A percentile compares a stretch with the other conserved stretches of the same genome.
Conservation (phyloP, 2,113 vertebrate genomes). For the Chascanopsetta lugubris region DNA sequence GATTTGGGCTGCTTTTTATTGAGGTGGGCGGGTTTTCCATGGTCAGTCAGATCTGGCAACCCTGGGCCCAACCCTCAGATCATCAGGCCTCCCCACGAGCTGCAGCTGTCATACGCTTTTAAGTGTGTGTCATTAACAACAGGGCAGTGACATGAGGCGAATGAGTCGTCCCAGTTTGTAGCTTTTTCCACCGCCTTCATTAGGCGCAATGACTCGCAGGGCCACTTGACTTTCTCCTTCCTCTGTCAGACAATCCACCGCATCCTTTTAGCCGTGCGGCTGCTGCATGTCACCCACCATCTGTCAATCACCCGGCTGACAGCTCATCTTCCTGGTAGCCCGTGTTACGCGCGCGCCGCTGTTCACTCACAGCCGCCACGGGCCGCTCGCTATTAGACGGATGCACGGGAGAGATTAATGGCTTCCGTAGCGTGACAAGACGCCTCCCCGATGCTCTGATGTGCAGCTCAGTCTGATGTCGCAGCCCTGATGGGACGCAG, state of each 20-base stretch:
- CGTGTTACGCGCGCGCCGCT: conserved; percentile 46
- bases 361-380: conserved; percentile 24
- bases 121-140: conserved; percentile 74
- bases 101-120: conserved; percentile 61
- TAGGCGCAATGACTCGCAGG: conserved; percentile 24
- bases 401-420: conserved; percentile 51
- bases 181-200: conserved; percentile 64
- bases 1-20: too few species aligned
- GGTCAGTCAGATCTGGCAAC: too few species aligned
- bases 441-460: conserved; percentile 16
- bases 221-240: conserved; percentile 15
- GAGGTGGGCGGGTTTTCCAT: too few species aligned
- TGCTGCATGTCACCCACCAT: conserved; percentile 13
- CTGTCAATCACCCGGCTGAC: conserved; percentile 64
- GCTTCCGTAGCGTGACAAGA: conserved; percentile 31
- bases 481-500: background rate
- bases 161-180: conserved; percentile 54
- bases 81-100: conserved; percentile 31
- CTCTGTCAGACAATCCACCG: conserved; percentile 34
- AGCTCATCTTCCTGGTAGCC: conserved; percentile 42
- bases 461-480: conserved; percentile 13
- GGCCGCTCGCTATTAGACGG: conserved; percentile 45
- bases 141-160: conserved; percentile 36
- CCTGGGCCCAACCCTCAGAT: conserved; percentile 37
- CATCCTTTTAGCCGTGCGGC: conserved; percentile 43